Conservation (phyloP, 2,113 vertebrate genomes). For the Chamaetylas fuelleborni region DNA sequence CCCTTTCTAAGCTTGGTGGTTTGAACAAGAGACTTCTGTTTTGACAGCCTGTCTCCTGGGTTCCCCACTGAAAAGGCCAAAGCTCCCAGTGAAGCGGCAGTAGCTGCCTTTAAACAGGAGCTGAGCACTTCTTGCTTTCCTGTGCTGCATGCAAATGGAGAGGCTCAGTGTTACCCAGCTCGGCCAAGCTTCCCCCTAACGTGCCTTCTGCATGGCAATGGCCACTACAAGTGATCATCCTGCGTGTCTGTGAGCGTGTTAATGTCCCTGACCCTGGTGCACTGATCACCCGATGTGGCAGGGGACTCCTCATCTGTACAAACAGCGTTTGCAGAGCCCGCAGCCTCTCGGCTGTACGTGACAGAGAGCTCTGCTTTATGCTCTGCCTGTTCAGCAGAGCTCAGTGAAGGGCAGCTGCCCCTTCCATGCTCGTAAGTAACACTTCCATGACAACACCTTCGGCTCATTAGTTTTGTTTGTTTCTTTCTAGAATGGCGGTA, state of each 20-base stretch:
- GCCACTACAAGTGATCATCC: not conserved
- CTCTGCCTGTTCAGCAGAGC: not conserved
- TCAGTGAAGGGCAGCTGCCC: not conserved
- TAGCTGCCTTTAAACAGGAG: conserved; percentile 58
- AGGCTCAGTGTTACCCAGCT: not conserved
- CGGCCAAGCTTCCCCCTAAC: not conserved
- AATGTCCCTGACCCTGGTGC: not conserved
- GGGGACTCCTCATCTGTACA: conserved; percentile 12
- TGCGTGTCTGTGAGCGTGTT: not conserved
- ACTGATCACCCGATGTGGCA: not conserved
- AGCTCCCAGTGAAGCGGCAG: conserved; percentile 67
- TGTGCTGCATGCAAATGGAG: conserved; percentile 68
- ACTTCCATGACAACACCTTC: conserved; percentile 31
- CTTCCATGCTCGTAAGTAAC: not conserved
- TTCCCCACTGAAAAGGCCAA: conserved; percentile 73
- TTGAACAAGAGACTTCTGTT: conserved; percentile 66
- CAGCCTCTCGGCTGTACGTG: not conserved
- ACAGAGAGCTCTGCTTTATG: not conserved
- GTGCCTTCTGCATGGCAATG: conserved; percentile 1
- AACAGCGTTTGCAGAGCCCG: not conserved
- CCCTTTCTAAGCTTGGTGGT: conserved; percentile 25
- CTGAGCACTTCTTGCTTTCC: conserved; percentile 30
- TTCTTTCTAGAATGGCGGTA: not conserved
- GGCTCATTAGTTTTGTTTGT: not conserved
- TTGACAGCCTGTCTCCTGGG: conserved; percentile 75